Conservation (phyloP, 2,888 invertebrate genomes). For the Mesoligia furuncula region DNA sequence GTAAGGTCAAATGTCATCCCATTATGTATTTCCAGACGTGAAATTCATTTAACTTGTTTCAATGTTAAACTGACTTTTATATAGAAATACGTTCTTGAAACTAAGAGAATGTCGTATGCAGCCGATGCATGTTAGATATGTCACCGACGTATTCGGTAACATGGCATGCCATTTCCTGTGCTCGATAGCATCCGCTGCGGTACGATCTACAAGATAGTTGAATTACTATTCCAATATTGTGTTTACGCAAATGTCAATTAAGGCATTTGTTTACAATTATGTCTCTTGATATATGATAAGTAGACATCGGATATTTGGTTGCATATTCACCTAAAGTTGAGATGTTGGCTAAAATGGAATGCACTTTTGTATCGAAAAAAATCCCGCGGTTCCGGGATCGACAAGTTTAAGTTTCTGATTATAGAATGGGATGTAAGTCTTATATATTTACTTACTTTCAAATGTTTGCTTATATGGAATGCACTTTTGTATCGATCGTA, state of each 20-base stretch:
- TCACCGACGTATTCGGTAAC: slow-evolving; percentile 50
- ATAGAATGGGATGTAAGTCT: no score
- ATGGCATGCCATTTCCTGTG: slow-evolving; percentile 62
- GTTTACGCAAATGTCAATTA: slow-evolving; percentile 10
- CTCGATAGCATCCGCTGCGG: slow-evolving; percentile 57
- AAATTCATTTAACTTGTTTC: neutral
- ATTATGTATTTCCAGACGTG: neutral
- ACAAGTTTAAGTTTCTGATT: no score
- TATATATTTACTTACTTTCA: no score
- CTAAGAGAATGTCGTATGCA: slow-evolving; percentile 25
- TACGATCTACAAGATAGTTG: slow-evolving; percentile 49
- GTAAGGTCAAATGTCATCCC: neutral
- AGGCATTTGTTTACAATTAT: slow-evolving; percentile 9
- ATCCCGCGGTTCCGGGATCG: no score
- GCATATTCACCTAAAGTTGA: no score
- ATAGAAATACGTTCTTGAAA: neutral
- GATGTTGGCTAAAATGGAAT: no score
- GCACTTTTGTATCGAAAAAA: no score
- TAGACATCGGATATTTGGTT: no score
- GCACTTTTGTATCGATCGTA: no score
- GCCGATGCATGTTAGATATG: slow-evolving; percentile 51
- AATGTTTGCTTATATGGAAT: no score
- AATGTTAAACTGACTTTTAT: slow-evolving; percentile 1
- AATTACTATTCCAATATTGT: slow-evolving; percentile 39
- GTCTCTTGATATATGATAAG: neutral